These are phyloP conservation scores for Mycalesis mineus DNA, from an alignment of 2,888 invertebrate genomes.

Conservation along the genomic window DNA sequence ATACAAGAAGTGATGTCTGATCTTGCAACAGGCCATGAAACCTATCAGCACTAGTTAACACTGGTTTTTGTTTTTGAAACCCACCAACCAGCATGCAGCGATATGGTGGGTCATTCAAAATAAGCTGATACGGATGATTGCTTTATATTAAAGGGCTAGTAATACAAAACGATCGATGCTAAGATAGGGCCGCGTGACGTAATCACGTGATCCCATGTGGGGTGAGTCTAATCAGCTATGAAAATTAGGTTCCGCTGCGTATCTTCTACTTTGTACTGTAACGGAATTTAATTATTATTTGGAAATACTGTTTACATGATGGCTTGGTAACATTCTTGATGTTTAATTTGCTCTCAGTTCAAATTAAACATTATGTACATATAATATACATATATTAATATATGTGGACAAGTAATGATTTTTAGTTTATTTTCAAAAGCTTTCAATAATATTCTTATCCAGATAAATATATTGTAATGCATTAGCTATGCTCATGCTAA, in stretches of 20 bases:
- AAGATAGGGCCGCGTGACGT: conserved; percentile 47
- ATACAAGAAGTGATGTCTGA: too few relatives aligned
- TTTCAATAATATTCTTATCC: background rate
- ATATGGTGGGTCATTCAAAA: background rate
- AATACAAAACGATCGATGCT: conserved; percentile 28
- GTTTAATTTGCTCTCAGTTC: conserved; percentile 46
- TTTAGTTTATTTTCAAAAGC: background rate
- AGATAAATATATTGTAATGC: too few relatives aligned
- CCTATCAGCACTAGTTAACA: too few relatives aligned
- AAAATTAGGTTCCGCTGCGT: conserved; percentile 74
- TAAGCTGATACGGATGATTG: background rate
- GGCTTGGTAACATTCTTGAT: conserved; percentile 57
- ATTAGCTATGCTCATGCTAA: too few relatives aligned
- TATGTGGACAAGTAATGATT: background rate
- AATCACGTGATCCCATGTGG: conserved; percentile 67
- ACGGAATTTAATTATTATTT: conserved; percentile 76
- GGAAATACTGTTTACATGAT: conserved; percentile 59
- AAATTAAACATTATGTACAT: conserved; percentile 8
- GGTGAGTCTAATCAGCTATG: conserved; percentile 76
- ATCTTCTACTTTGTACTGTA: conserved; percentile 71
- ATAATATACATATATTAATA: background rate
- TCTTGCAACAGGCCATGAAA: too few relatives aligned
- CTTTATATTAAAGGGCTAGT: background rate
- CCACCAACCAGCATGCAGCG: too few relatives aligned
- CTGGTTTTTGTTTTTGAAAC: too few relatives aligned